A percentile compares a stretch with the other conserved stretches of the same genome.
These are phyloP conservation scores for Megaceryle maxima DNA, from an alignment of 2,113 vertebrate species.

Conservation along the genomic window DNA sequence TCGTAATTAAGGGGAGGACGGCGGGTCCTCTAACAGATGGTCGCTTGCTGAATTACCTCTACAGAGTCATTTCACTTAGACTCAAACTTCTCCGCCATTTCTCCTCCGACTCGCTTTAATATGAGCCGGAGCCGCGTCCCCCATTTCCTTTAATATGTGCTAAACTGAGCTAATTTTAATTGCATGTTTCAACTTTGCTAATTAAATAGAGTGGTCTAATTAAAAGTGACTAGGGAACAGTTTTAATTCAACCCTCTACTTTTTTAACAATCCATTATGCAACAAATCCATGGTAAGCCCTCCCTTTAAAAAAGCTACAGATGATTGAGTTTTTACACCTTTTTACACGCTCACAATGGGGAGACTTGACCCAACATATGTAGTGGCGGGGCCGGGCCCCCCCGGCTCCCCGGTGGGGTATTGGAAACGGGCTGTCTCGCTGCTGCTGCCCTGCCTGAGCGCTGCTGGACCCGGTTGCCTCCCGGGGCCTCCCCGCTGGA, in stretches of 20 bases:
- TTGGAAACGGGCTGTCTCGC: constrained; percentile 76
- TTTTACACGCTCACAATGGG: constrained; percentile 85
- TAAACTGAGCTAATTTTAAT: constrained; percentile 78
- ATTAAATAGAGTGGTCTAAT: constrained; percentile 87
- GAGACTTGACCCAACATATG: constrained; percentile 92
- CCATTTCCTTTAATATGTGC: constrained; percentile 58
- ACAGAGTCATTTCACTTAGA: neutral
- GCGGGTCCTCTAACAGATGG: constrained; percentile 20
- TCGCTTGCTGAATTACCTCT: neutral
- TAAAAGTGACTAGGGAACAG: constrained; percentile 87
- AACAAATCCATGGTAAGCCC: constrained; percentile 75
- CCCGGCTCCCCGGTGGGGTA: constrained; percentile 78
- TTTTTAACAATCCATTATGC: constrained; percentile 86
- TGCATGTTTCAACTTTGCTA: constrained; percentile 80
- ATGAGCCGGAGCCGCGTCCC: neutral
- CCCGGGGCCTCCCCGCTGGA: constrained; percentile 80
- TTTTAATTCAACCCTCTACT: constrained; percentile 82
- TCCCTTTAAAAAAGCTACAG: constrained; percentile 77
- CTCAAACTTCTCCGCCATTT: constrained; percentile 40
- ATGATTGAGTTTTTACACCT: constrained; percentile 88
- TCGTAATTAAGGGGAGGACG: neutral
- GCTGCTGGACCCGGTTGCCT: constrained; percentile 75
- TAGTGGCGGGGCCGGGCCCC: constrained; percentile 85
- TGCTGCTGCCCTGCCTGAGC: constrained; percentile 78
- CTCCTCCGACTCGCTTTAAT: constrained; percentile 3